These are phyloP conservation scores for Latrodectus geometricus DNA, from an alignment of 1,140 invertebrate genomes.

Conservation along the genomic window DNA sequence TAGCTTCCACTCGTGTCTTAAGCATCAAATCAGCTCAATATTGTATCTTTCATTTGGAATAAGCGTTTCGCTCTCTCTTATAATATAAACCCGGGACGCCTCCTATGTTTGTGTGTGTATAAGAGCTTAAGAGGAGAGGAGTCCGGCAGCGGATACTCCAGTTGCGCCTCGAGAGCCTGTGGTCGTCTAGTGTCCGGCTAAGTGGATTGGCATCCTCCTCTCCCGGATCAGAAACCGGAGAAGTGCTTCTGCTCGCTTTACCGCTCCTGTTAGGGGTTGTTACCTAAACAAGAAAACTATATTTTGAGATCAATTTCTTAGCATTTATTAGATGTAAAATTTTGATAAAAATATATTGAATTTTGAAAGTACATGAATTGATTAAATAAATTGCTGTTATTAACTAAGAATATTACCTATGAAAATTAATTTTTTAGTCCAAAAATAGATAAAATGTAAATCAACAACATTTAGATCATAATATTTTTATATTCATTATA, in stretches of 20 bases:
- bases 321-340: too few relatives aligned
- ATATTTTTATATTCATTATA: too few relatives aligned
- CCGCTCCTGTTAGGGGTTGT: background rate
- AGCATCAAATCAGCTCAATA: background rate
- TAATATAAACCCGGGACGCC: background rate
- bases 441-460: too few relatives aligned
- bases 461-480: too few relatives aligned
- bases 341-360: too few relatives aligned
- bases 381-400: too few relatives aligned
- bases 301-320: background rate
- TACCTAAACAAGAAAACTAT: background rate
- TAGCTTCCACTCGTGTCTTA: background rate
- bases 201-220: constrained; percentile 53
- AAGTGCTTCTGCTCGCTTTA: constrained; percentile 39
- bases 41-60: background rate
- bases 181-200: constrained; percentile 51
- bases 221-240: constrained; percentile 55
- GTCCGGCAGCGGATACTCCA: constrained; percentile 7
- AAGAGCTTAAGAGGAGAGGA: constrained; percentile 17
- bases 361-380: too few relatives aligned
- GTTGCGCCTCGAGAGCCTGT: constrained; percentile 10
- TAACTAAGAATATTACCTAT: too few relatives aligned
- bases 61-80: background rate
- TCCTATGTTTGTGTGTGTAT: background rate
- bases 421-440: too few relatives aligned